Conservation (phyloP, 2,113 vertebrate species). For the Rhea americana region DNA sequence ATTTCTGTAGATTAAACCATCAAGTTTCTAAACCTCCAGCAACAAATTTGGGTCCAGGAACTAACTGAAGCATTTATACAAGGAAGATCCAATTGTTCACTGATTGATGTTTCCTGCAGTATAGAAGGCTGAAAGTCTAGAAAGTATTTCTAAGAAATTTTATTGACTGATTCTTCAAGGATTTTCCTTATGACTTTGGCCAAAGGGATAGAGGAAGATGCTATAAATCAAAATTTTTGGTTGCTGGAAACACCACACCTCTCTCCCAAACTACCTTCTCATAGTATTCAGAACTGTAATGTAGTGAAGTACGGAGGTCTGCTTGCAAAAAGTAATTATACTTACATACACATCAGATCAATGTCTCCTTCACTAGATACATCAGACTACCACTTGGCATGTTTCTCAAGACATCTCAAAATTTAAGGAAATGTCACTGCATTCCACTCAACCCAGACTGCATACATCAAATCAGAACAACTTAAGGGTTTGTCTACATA, state of each 20-base stretch:
- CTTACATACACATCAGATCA: not conserved
- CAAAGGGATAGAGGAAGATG: not conserved
- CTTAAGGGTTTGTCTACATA: not conserved
- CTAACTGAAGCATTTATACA: slow-evolving; percentile 35
- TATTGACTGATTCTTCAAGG: not conserved
- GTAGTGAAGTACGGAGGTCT: not conserved
- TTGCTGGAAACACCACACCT: not conserved
- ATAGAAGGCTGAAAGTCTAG: slow-evolving; percentile 54
- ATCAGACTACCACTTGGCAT: not conserved
- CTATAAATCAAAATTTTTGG: not conserved
- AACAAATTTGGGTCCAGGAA: slow-evolving; percentile 53
- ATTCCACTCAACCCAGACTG: not conserved
- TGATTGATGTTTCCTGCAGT: slow-evolving; percentile 35
- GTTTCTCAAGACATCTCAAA: slow-evolving; percentile 1
- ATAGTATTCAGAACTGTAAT: not conserved
- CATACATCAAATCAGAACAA: not conserved
- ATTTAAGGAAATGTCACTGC: not conserved
- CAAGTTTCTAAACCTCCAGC: slow-evolving; percentile 71
- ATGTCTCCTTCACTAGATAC: not conserved
- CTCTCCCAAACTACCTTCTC: not conserved
- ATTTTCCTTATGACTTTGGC: not conserved
- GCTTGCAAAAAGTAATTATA: not conserved
- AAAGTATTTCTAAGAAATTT: slow-evolving; percentile 5
- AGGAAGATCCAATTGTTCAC: slow-evolving; percentile 5
- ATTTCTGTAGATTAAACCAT: slow-evolving; percentile 74